Percentiles rank a stretch among this genome's conserved stretches.
phyloP scores from a whole-genome alignment of 2,888 invertebrate species.

The Halictus quadricinctus region DNA sequence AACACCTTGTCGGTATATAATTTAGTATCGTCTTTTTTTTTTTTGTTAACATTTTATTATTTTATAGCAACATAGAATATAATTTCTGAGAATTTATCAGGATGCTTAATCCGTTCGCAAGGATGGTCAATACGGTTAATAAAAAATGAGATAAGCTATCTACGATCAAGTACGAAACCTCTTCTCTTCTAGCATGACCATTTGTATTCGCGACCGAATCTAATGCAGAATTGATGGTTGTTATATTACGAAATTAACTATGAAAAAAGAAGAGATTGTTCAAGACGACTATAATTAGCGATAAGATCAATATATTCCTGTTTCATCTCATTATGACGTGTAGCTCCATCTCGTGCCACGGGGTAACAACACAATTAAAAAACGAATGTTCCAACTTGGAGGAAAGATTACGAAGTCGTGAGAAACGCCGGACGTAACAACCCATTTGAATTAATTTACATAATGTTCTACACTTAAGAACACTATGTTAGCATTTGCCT shows the following conservation, averaged over 20 bases:
- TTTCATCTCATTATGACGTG: background rate
- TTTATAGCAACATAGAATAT: background rate
- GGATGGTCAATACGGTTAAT: background rate
- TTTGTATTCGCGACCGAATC: background rate
- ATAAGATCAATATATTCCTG: background rate
- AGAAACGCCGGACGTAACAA: constrained; percentile 6
- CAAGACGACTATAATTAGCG: background rate
- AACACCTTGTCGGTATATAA: background rate
- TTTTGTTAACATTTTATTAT: background rate
- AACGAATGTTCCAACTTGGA: background rate
- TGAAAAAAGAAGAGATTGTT: background rate
- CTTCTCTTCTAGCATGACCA: too few species aligned
- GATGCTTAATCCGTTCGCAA: background rate
- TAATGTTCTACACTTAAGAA: background rate
- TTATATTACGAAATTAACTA: background rate
- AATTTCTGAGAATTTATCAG: background rate
- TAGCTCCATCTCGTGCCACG: background rate
- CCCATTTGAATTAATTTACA: constrained; percentile 7
- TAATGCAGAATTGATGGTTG: background rate
- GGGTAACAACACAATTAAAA: constrained; percentile 1
- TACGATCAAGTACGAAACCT: background rate
- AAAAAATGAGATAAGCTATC: background rate
- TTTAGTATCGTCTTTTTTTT: background rate
- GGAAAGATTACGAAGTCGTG: background rate
- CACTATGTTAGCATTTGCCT: background rate